Percentiles rank a stretch among this genome's conserved stretches.
These are phyloP conservation scores for Endotricha flammealis DNA, from an alignment of 2,888 invertebrate species.

Conservation along the genomic window DNA sequence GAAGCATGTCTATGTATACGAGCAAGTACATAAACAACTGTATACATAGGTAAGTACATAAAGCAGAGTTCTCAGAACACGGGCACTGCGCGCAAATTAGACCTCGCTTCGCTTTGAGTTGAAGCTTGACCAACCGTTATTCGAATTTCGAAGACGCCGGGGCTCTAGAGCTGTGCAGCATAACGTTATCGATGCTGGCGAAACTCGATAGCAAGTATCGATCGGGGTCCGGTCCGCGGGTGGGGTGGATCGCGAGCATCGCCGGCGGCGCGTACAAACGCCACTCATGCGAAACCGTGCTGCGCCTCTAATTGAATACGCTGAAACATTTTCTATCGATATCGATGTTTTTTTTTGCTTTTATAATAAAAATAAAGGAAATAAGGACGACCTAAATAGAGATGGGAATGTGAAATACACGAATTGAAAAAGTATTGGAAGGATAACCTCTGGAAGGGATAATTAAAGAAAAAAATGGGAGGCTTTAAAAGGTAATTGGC, in stretches of 20 bases:
- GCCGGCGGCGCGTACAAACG: slow-evolving; percentile 58
- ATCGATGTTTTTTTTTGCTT: slow-evolving; percentile 18
- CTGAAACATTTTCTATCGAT: slow-evolving; percentile 39
- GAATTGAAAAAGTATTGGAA: too few species aligned
- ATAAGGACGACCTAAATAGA: slow-evolving; percentile 16
- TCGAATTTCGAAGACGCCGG: slow-evolving; percentile 61
- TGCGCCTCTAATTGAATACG: slow-evolving; percentile 67
- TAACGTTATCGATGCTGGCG: slow-evolving; percentile 50
- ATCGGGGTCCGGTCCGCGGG: slow-evolving; percentile 37
- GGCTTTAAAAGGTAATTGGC: too few species aligned
- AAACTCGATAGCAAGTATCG: slow-evolving; percentile 51
- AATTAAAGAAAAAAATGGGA: too few species aligned
- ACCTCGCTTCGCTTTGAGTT: slow-evolving; percentile 58
- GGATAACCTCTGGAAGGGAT: too few species aligned
- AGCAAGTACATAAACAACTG: slow-evolving; percentile 24
- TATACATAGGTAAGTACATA: slow-evolving; percentile 14
- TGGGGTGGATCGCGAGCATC: slow-evolving; percentile 32
- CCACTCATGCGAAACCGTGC: slow-evolving; percentile 68
- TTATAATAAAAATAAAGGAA: background rate
- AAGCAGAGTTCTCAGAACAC: slow-evolving; percentile 9
- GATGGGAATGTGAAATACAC: too few species aligned
- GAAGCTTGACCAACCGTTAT: slow-evolving; percentile 74
- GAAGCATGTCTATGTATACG: slow-evolving; percentile 8
- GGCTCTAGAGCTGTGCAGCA: slow-evolving; percentile 42
- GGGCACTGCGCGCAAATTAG: slow-evolving; percentile 57